Percentiles rank a stretch among this genome's conserved stretches.
Evolutionary conservation across 1,140 invertebrate species (phyloP).

Genomic region (Drosophila saltans): DNA sequence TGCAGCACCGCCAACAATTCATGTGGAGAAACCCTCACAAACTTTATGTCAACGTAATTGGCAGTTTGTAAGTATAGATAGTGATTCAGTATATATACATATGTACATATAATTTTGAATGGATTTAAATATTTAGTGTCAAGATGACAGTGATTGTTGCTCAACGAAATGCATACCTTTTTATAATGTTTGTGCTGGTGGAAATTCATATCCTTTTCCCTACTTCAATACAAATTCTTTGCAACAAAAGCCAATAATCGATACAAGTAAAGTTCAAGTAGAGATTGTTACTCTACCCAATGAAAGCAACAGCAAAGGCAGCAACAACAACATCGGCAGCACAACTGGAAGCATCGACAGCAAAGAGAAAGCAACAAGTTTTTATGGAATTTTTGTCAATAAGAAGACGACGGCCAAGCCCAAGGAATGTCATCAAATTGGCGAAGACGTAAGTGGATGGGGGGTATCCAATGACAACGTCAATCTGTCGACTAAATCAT

Average conservation of each 20-base stretch:
- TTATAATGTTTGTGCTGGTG: background rate
- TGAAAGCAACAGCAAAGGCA: slow-evolving; percentile 6
- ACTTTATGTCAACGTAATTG: slow-evolving; percentile 2
- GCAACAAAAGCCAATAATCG: background rate
- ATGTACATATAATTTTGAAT: background rate
- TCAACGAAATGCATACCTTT: background rate
- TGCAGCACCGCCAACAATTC: background rate
- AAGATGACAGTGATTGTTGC: slow-evolving; percentile 1
- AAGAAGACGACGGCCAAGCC: background rate
- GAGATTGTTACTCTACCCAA: slow-evolving; percentile 16
- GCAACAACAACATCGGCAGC: background rate
- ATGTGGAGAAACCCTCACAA: background rate
- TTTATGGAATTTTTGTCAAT: background rate
- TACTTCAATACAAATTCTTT: slow-evolving; percentile 5
- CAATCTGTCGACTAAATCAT: background rate
- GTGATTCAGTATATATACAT: background rate
- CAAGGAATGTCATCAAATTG: slow-evolving; percentile 43
- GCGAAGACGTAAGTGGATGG: slow-evolving; percentile 48
- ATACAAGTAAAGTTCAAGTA: background rate
- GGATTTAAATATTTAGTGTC: background rate
- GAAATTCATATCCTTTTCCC: slow-evolving; percentile 8
- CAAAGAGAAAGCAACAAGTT: slow-evolving; percentile 34
- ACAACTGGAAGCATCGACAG: too few species aligned
- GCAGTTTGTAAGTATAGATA: background rate
- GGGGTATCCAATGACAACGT: background rate